Conservation (phyloP, 2,888 invertebrate species). For the Nomada fucata region DNA sequence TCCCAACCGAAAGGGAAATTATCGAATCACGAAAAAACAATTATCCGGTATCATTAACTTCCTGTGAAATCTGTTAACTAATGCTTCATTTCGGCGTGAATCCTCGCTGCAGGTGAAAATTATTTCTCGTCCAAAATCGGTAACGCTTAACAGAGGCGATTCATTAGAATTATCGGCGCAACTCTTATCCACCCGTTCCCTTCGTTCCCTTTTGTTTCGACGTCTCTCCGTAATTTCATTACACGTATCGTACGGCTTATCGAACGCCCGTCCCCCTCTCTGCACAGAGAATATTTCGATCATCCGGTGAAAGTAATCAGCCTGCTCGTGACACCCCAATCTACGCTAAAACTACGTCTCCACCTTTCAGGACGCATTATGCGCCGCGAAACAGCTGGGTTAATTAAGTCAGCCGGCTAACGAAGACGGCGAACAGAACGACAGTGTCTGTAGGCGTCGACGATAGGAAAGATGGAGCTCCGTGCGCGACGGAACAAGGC, state of each 20-base stretch:
- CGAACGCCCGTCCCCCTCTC: neutral
- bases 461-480: constrained; percentile 63
- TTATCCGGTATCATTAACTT: neutral
- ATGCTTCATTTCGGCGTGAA: neutral
- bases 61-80: neutral
- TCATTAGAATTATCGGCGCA: neutral
- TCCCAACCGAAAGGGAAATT: neutral
- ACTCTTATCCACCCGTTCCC: neutral
- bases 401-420: constrained; percentile 66
- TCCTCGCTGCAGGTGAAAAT: neutral
- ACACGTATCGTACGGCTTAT: neutral
- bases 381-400: constrained; percentile 31
- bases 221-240: neutral
- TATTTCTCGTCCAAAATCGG: neutral
- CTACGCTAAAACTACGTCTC: constrained; percentile 3
- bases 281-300: neutral
- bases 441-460: constrained; percentile 45
- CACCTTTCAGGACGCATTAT: constrained; percentile 9
- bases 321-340: neutral
- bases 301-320: neutral
- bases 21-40: neutral
- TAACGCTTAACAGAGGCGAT: neutral
- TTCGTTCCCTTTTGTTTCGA: neutral
- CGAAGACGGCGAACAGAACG: constrained; percentile 55
- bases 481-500: constrained; percentile 56